Evolutionary conservation across 2,888 invertebrate genomes (phyloP), one percentile per base, ranked within the genome.

Genomic region (Caradrina kadenii): DNA sequence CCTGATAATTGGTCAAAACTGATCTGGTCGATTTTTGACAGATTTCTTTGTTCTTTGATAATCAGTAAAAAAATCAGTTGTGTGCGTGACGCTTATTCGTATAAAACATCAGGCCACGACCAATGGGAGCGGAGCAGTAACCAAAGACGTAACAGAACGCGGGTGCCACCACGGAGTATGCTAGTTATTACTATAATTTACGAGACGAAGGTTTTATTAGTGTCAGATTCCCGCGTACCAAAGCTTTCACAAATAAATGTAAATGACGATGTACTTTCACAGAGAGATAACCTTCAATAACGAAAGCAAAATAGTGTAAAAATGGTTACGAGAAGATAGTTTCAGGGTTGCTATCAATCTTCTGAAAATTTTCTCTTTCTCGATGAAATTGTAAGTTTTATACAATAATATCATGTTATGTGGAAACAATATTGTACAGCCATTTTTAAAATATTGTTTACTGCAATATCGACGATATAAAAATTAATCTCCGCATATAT

Each of bases 341-440:
- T 49, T 55, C 35, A 55, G n/a, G 48, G 48, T 13, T 42, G 1
- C n/a, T 42, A 50, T 45, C 19, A 45, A 49, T 54, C 49, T 10
- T 6, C 15, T 50, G 21, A 39, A 54, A 50, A n/a, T 60, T 21
- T 26, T 11, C 54, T 35, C 8, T 1, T 17, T 35, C 35, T 45
- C 6, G 1, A 45, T 45, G 22, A 42, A 60, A 66, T 7, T 59
- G 11, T 13, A 22, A n/a, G 1, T 35, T 56, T 45, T 3, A 26
- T n/a, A 15, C 3, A 35, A 22, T 17, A 13, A 26, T 19, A 10
- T 49, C 22, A 45, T 15, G 11, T 42, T 19, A 22, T 17, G 31
- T 19, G 19, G 17, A 35, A 26, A 64, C 70, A 21, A 64, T 5
- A 13, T 56, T 70, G 55, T 55, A 15, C 17, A 42, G 11, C 45